phyloP scores from a whole-genome alignment of 2,888 invertebrate species.

The Zootermopsis nevadensis region DNA sequence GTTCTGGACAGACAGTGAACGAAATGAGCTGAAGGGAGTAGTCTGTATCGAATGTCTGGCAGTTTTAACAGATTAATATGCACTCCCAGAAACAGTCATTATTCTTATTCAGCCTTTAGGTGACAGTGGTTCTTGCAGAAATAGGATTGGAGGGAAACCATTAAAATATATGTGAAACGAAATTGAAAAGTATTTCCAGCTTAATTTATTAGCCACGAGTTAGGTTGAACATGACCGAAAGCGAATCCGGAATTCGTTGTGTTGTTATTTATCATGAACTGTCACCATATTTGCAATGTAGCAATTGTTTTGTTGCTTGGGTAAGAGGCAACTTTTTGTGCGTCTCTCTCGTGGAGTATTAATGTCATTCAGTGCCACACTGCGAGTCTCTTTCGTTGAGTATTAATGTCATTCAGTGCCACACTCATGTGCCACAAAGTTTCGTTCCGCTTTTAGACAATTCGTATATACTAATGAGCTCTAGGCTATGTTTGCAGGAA shows the following conservation, averaged over 20 bases:
- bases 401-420: neutral
- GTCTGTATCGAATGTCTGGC: neutral
- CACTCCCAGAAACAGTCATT: neutral
- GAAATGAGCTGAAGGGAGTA: neutral
- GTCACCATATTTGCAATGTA: neutral
- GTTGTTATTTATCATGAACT: constrained; percentile 27
- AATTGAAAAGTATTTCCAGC: constrained; percentile 1
- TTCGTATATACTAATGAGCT: neutral
- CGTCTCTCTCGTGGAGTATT: too few relatives aligned
- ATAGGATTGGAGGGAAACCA: neutral
- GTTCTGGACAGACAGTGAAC: neutral
- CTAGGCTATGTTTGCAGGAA: neutral
- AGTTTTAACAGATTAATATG: neutral
- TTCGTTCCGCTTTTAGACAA: neutral
- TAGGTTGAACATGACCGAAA: constrained; percentile 9
- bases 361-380: too few relatives aligned
- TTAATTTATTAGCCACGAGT: constrained; percentile 27
- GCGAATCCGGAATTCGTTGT: neutral
- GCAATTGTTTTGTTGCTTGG: constrained; percentile 16
- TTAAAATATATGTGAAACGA: neutral
- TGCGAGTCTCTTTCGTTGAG: neutral
- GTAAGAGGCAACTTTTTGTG: neutral
- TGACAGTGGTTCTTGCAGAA: neutral
- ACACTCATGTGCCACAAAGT: neutral
- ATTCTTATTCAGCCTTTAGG: neutral